phyloP scores from a whole-genome alignment of 2,797 vertebrate genomes.

The Parotocinclus haroldoi region DNA sequence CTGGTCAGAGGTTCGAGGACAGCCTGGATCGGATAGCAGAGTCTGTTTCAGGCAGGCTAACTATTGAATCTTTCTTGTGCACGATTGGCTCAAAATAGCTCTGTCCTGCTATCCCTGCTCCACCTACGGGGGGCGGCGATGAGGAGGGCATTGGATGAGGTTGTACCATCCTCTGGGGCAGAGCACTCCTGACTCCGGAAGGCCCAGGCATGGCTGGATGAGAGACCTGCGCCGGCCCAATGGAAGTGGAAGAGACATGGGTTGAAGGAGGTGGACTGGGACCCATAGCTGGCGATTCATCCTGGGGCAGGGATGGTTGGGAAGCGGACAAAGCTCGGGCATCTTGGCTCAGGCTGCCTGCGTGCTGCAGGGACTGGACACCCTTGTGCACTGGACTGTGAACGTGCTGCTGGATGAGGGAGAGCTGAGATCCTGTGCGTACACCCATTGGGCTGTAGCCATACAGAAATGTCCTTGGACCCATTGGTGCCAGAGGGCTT shows the following conservation, averaged over 20 bases:
- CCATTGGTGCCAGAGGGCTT: conserved; percentile 72
- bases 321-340: conserved; percentile 83
- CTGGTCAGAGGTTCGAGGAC: conserved; percentile 98
- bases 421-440: conserved; percentile 81
- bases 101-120: conserved; percentile 60
- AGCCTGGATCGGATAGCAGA: conserved; percentile 84
- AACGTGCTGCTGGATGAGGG: conserved; percentile 83
- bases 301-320: conserved; percentile 84
- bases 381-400: conserved; percentile 83
- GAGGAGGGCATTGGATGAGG: conserved; percentile 52
- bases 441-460: conserved; percentile 60
- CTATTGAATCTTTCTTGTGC: conserved; percentile 81
- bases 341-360: conserved; percentile 81
- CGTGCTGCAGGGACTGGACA: conserved; percentile 76
- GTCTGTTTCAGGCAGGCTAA: conserved; percentile 87
- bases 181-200: conserved; percentile 63
- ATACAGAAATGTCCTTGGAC: conserved; percentile 77
- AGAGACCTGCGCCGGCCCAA: conserved; percentile 64
- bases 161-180: conserved; percentile 42
- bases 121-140: conserved; percentile 66
- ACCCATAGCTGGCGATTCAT: conserved; percentile 60
- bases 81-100: conserved; percentile 73
- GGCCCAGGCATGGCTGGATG: conserved; percentile 67
- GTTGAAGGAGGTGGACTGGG: conserved; percentile 74
- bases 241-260: conserved; percentile 78